Evolutionary conservation across 2,797 vertebrate genomes (phyloP), one percentile per base, ranked within the genome.

Genomic region (Ispidina picta): DNA sequence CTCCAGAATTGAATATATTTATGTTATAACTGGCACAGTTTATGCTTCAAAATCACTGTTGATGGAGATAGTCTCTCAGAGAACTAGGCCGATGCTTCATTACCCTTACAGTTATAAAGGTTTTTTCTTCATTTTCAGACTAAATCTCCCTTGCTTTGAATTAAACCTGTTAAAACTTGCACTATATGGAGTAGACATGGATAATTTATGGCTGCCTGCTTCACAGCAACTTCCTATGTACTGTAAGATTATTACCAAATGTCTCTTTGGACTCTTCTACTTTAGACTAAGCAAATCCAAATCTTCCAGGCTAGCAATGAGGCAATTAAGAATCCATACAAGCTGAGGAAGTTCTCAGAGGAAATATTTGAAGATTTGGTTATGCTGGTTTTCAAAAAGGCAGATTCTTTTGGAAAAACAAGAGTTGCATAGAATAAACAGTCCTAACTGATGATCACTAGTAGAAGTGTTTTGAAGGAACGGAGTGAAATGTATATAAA

Each of bases 371-470:
- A 83, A 81, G 43, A 52, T 81, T 43, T 65, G 15, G 15, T 35
- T 55, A 46, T 23, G 15, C 2, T 54, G 10, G 68, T 69, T 72
- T 78, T 65, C 10, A 20, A 26, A 80, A 31, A 46, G 12, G 13
- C 68, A 35, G 23, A 37, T 20, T 68, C 6, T 5, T 87, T 46
- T 18, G n/a, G 21, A 29, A 73, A 65, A 56, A 31, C 15, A 56
- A 1, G 4, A 28, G 28, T 19, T 56, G 22, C 19, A 6, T 1
- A 2, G 2, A 18, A 10, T 25, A 54, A 64, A 46, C 20, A 29
- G 8, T 66, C 15, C 19, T 17, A 23, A 51, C 10, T 2, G 1
- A 15, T 37, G 20, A 52, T 28, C 54, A 54, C 16, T 11, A 11
- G 10, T 3, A n/a, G 13, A 43, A 83, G 7, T 16, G 17, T 25